Conservation (phyloP, 2,888 invertebrate genomes). For the Acanthosepion pharaonis region DNA sequence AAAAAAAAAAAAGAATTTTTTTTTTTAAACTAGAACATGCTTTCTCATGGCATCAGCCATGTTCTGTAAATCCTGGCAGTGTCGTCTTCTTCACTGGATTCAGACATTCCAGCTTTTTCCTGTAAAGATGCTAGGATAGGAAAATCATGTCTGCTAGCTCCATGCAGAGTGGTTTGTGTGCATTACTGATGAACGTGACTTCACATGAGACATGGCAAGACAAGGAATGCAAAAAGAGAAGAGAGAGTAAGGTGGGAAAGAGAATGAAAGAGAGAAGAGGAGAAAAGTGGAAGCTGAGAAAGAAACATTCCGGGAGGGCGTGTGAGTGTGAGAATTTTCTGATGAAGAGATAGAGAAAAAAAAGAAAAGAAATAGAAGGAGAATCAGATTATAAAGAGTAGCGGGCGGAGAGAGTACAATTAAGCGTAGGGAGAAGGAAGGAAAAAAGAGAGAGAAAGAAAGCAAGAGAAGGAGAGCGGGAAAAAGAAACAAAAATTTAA, state of each 20-base stretch:
- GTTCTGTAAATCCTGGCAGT: constrained; percentile 33
- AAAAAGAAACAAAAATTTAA: background rate
- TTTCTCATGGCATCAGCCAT: background rate
- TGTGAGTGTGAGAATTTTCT: background rate
- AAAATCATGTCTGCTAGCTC: constrained; percentile 33
- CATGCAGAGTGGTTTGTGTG: background rate
- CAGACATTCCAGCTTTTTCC: background rate
- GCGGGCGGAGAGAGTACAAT: background rate
- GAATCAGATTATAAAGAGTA: background rate
- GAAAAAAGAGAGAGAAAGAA: background rate
- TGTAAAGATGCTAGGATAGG: background rate
- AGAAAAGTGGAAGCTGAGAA: background rate
- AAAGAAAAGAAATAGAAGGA: background rate
- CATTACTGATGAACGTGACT: background rate
- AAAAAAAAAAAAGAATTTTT: background rate
- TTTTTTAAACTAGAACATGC: background rate
- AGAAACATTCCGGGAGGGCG: background rate
- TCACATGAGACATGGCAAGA: background rate
- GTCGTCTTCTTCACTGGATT: constrained; percentile 33
- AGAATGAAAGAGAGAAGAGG: background rate
- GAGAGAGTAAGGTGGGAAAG: background rate
- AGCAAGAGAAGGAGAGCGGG: background rate
- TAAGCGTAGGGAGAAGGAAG: background rate
- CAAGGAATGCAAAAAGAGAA: background rate
- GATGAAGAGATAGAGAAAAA: too few species aligned